Evolutionary conservation across 2,888 invertebrate species (phyloP).

Genomic region (Eudasyphora cyanicolor): DNA sequence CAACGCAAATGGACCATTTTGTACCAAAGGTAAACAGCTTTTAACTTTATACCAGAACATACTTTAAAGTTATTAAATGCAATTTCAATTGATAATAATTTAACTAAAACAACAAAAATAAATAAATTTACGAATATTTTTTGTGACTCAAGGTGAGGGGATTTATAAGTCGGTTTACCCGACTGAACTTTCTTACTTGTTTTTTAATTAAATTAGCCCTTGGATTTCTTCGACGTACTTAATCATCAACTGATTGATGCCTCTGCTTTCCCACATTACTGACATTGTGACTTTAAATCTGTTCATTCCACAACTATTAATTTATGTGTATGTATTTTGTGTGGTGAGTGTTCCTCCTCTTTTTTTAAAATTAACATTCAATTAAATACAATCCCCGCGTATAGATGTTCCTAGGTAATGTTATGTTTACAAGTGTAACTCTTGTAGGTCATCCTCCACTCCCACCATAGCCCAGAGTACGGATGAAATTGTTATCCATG

Average conservation of each 20-base stretch:
- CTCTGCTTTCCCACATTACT: background rate
- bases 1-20: too few species aligned
- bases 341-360: background rate
- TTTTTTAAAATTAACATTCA: background rate
- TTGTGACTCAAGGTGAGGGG: too few species aligned
- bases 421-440: background rate
- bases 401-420: background rate
- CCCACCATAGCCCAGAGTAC: background rate
- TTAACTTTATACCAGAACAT: too few species aligned
- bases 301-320: background rate
- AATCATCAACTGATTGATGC: background rate
- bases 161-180: too few species aligned
- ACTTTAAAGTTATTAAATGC: too few species aligned
- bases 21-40: too few species aligned
- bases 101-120: too few species aligned
- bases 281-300: background rate
- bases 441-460: background rate
- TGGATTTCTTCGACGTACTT: background rate
- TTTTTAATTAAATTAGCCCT: too few species aligned
- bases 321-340: background rate
- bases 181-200: too few species aligned
- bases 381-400: background rate
- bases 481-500: background rate
- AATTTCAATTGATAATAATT: too few species aligned
- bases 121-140: too few species aligned